These are phyloP conservation scores for Noctua fimbriata DNA, from an alignment of 2,888 invertebrate genomes.

Conservation along the genomic window DNA sequence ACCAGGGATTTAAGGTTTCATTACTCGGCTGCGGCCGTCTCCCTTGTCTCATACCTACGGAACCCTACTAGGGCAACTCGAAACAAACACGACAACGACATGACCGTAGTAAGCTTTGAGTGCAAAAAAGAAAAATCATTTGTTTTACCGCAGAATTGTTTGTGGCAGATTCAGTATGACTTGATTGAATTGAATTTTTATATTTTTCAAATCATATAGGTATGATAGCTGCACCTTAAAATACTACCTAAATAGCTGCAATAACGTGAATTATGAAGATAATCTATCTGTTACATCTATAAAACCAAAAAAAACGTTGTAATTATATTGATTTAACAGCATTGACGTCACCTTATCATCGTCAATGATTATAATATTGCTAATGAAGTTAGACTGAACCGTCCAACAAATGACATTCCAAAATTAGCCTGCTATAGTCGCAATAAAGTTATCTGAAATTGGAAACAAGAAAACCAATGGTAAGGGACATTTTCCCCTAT, in stretches of 20 bases:
- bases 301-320: conserved; percentile 3
- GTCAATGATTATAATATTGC: conserved; percentile 22
- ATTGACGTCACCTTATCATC: conserved; percentile 22
- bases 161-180: not conserved
- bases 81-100: conserved; percentile 21
- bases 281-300: conserved; percentile 27
- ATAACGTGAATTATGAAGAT: not conserved
- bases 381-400: not conserved
- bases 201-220: not conserved
- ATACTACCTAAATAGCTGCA: conserved; percentile 11
- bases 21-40: conserved; percentile 81
- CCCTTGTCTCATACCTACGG: conserved; percentile 65
- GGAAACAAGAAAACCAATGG: conserved; percentile 58
- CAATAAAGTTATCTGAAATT: not conserved
- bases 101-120: not conserved
- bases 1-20: conserved; percentile 91
- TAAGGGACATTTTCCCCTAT: conserved; percentile 74
- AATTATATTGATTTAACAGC: not conserved
- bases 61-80: conserved; percentile 67
- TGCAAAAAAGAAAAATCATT: not conserved
- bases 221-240: not conserved
- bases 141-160: not conserved
- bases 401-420: not conserved
- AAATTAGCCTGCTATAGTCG: not conserved
- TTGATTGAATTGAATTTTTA: not conserved